phyloP scores from a whole-genome alignment of 2,888 invertebrate species.

The Melieria crassipennis region DNA sequence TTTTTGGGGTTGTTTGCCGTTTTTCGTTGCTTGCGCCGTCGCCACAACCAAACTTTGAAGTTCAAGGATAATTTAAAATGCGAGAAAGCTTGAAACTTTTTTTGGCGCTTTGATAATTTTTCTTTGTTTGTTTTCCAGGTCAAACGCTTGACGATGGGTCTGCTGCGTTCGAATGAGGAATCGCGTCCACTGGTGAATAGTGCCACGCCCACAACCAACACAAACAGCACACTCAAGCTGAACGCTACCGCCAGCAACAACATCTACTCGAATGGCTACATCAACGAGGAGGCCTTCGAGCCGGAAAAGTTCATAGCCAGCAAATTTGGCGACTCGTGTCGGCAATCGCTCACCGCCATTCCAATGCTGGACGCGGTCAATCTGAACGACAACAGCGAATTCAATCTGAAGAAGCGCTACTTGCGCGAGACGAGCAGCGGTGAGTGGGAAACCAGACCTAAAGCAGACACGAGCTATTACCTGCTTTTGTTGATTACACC shows the following conservation, averaged over 20 bases:
- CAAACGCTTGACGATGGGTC: constrained; percentile 77
- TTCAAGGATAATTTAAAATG: constrained; percentile 37
- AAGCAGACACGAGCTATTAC: no score
- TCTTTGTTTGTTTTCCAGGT: constrained; percentile 62
- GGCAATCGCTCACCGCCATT: constrained; percentile 63
- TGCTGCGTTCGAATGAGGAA: constrained; percentile 76
- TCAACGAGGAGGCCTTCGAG: constrained; percentile 81
- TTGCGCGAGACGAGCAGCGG: constrained; percentile 66
- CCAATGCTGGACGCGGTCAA: constrained; percentile 55
- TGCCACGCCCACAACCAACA: constrained; percentile 70
- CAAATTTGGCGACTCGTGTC: constrained; percentile 66
- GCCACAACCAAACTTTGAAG: constrained; percentile 18
- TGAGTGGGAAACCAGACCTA: constrained; percentile 43
- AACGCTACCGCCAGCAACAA: constrained; percentile 55
- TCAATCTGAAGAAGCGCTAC: constrained; percentile 62
- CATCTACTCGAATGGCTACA: constrained; percentile 80
- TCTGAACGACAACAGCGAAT: constrained; percentile 60
- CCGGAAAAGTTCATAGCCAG: constrained; percentile 68
- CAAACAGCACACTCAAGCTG: constrained; percentile 66
- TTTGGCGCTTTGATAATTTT: not conserved
- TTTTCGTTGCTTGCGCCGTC: no score
- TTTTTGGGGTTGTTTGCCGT: no score
- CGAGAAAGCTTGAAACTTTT: constrained; percentile 4
- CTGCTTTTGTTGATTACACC: no score
- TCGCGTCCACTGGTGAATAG: constrained; percentile 80